Evolutionary conservation across 2,888 invertebrate species (phyloP), one percentile per base, ranked within the genome.

Genomic region (Calephelis perditalis): DNA sequence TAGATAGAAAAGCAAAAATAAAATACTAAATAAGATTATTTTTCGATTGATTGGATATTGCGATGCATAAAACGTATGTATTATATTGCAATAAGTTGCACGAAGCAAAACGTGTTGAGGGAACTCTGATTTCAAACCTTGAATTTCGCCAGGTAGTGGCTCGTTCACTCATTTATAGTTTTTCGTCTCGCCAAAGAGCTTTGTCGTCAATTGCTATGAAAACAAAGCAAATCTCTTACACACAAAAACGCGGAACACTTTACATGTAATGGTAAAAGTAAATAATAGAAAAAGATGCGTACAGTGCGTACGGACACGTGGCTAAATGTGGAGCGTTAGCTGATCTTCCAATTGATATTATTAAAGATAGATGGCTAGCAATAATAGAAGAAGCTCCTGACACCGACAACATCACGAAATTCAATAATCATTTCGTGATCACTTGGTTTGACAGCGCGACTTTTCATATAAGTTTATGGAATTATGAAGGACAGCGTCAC

Each of bases 381-480:
- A 56, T 56, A 40, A 56, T 56, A 36, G 37, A 56, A 56, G 56
- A 56, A 40, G 56, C 56, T n/a, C 37, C 56, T n/a, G 37, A 56
- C 37, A 56, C 37, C 36, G 56, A 56, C 26, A 56, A 36, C n/a
- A 40, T 56, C 12, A 56, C 56, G 40, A 56, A 36, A 56, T 56
- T 56, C 40, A 56, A 56, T 56, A 40, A 56, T 56, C 36, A 56
- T 56, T 56, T 56, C 36, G 56, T 56, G 40, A 35, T 36, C 56
- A 36, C 36, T 36, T 56, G 56, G 56, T 36, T 56, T 37, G 56
- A 56, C 43, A 43, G 43, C 43, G 43, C 9, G 43, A 43, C 9
- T 43, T 43, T 43, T 43, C 9, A 7, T 9, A 43, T 43, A 43
- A 43, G 43, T 9, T 9, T 43, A 43, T 43, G 7, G 43, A 43